phyloP scores from a whole-genome alignment of 2,113 vertebrate species.

The Tretioscincus oriximinensis region DNA sequence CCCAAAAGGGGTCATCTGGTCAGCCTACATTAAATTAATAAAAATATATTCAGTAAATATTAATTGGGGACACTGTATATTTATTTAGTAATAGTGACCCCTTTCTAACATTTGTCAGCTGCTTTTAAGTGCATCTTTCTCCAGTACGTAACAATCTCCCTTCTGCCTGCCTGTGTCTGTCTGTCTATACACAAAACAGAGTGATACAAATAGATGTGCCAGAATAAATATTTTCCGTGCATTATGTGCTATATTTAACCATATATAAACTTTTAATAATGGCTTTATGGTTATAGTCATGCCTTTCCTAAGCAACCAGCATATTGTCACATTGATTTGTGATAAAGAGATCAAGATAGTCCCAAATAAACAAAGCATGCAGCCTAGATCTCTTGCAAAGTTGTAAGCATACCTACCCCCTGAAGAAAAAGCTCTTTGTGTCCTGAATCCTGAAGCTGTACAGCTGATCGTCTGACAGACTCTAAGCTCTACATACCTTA shows the following conservation, averaged over 20 bases:
- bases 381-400: slow-evolving; percentile 12
- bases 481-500: slow-evolving; percentile 81
- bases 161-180: too few species aligned
- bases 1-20: too few species aligned
- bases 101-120: too few species aligned
- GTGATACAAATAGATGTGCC: neutral
- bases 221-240: neutral
- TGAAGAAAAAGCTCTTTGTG: slow-evolving; percentile 67
- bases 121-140: too few species aligned
- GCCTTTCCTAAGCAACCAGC: slow-evolving; percentile 22
- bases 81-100: too few species aligned
- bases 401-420: slow-evolving; percentile 61
- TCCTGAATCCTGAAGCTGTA: slow-evolving; percentile 72
- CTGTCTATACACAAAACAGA: neutral
- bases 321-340: slow-evolving; percentile 15
- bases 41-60: neutral
- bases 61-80: too few species aligned
- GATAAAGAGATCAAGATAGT: slow-evolving; percentile 33
- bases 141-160: slow-evolving; percentile 5
- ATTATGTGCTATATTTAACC: neutral
- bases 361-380: slow-evolving; percentile 17
- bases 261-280: neutral
- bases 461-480: slow-evolving; percentile 86
- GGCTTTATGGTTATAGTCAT: neutral
- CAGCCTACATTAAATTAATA: too few species aligned